Evolutionary conservation across 1,140 invertebrate species (phyloP), one percentile per base, ranked within the genome.

Genomic region (Anthonomus grandis): DNA sequence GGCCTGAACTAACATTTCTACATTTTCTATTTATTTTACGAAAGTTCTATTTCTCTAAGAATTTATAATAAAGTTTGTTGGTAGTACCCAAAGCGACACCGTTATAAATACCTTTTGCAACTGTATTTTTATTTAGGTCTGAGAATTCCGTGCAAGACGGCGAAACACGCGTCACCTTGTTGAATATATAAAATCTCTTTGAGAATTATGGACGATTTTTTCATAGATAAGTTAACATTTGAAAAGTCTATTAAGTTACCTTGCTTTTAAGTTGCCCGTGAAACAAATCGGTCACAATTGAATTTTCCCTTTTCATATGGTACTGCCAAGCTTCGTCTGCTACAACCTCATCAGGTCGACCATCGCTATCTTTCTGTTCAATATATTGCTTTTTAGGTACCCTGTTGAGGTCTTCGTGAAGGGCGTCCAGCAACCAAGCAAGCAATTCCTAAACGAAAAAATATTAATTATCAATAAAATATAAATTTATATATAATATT

Each of bases 261-360:
- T 87, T 86, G 2, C 90, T 93, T 76, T 92, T 93, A 0, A 95
- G 77, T 73, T 93, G 90, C 0, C 92, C 92, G 75, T 93, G 91
- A 75, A 95, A 95, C 38, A 93, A 75, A 74, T 94, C 92, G 22
- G 91, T 91, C 46, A 94, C 84, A 48, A 95, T 87, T 3, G 90
- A 92, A 70, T 86, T 83, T 77, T 81, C 93, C 49, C 90, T 78
- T 3, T 85, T 74, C 45, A 88, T 76, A 73, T 92, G 87, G 70
- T 89, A 88, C 37, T 86, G 83, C 91, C 91, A 94, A 18, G 90
- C 90, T 77, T 91, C 84, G 64, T 84, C 79, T 24, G 86, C 85
- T 52, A 90, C 88, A 23, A 83, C 78, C 61, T 85, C 81, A 74
- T 91, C 89, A 1, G 86, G 83, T 27, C 89, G 68, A 0, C 87